Base-by-base conservation (phyloP, 2,113 vertebrate genomes). In the Felis chaus region DNA sequence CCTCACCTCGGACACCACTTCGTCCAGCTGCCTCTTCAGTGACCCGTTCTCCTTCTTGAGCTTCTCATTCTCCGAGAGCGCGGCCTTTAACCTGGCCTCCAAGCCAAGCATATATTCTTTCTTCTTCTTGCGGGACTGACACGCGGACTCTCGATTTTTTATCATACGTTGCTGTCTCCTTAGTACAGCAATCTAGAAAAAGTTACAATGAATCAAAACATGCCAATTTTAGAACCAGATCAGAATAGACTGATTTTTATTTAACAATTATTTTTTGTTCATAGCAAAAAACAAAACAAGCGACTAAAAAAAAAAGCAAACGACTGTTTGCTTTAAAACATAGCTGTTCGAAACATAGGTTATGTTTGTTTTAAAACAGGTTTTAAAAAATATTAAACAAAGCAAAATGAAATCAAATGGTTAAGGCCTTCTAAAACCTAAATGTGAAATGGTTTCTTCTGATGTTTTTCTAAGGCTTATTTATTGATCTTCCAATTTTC, bases 101-200 rank as follows among this genome's bases (percentile, higher is more conserved):
- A 99, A 98, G 0, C 99, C 98, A 55, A 99, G 97, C 99, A 99
- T 98, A 93, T 99, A 99, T 91, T 99, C 99, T 66, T 99, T 99
- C 98, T 99, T 99, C 97, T 99, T 99, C 97, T 99, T 99, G 63
- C 99, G 99, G 1, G 99, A 99, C 84, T 99, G 98, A 45, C 99
- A 99, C 0, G 99, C 99, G 0, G 99, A 99, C 98, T 99, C 99
- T 0, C 99, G 99, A 98, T 99, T 99, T 98, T 99, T 99, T 94
- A 99, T 99, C 99, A 99, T 99, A 41, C 99, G 99, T 87, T 99
- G 99, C 97, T 99, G 99, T 88, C 99, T 99, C 97, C 99, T 99
- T 74, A 99, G 98, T 50, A 99, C 97, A 33, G 98, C 99, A 11
- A 99, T 98, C 99, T 99, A 86, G 39, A 14, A n/a, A 92, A 89